Percentiles rank a stretch among this genome's conserved stretches.
Conservation (phyloP, 2,888 invertebrate species). For the Muscina levida region DNA sequence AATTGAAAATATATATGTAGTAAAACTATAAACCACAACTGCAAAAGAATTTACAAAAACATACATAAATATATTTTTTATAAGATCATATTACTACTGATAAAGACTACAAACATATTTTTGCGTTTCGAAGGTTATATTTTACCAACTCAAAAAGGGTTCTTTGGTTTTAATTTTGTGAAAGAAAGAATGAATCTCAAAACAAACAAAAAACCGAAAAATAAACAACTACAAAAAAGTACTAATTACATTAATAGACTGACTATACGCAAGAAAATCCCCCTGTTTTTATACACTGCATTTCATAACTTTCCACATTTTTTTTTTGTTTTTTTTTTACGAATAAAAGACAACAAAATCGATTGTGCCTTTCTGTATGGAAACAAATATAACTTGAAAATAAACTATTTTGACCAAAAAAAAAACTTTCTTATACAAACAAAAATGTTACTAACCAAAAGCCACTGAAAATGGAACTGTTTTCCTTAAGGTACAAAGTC, state of each 20-base stretch:
- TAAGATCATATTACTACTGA: slow-evolving; percentile 12
- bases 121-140: slow-evolving; percentile 19
- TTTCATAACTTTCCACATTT: slow-evolving; percentile 52
- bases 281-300: slow-evolving; percentile 59
- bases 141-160: slow-evolving; percentile 38
- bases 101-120: slow-evolving; percentile 17
- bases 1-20: slow-evolving; percentile 22
- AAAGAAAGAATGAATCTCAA: slow-evolving; percentile 55
- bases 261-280: slow-evolving; percentile 57
- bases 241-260: slow-evolving; percentile 62
- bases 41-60: slow-evolving; percentile 29
- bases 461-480: slow-evolving; percentile 70
- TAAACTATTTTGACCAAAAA: slow-evolving; percentile 43
- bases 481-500: slow-evolving; percentile 68
- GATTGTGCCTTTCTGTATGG: slow-evolving; percentile 62
- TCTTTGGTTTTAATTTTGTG: slow-evolving; percentile 50
- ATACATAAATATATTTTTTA: slow-evolving; percentile 31
- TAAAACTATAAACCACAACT: not conserved
- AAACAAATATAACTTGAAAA: slow-evolving; percentile 64
- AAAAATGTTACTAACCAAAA: slow-evolving; percentile 44
- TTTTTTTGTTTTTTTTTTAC: slow-evolving; percentile 44
- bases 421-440: slow-evolving; percentile 32
- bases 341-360: slow-evolving; percentile 45
- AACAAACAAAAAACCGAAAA: slow-evolving; percentile 44
- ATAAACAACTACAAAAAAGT: slow-evolving; percentile 39